Conservation (phyloP, 2,113 vertebrate genomes). For the Microcebus tavaratra region DNA sequence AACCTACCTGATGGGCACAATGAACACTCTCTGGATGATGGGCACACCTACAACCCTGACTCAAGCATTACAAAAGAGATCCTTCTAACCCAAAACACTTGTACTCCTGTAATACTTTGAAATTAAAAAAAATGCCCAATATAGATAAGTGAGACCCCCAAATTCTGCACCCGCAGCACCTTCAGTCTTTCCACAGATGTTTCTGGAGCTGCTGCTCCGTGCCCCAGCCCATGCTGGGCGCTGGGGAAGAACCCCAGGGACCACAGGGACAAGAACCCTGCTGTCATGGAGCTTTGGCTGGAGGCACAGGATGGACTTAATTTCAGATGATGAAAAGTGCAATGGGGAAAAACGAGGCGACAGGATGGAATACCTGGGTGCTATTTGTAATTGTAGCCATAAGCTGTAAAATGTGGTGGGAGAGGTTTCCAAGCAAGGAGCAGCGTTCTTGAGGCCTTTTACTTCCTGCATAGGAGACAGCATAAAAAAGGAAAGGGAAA, state of each 20-base stretch:
- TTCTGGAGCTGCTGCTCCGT: neutral
- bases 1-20: too few relatives aligned
- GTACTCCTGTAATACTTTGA: too few relatives aligned
- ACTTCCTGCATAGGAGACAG: neutral
- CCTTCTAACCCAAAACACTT: too few relatives aligned
- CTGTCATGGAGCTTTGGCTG: neutral
- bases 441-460: neutral
- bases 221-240: rapidly evolving
- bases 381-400: too few relatives aligned
- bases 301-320: neutral
- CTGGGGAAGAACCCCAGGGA: neutral
- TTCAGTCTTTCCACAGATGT: rapidly evolving
- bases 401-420: neutral
- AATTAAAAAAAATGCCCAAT: too few relatives aligned
- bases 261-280: neutral
- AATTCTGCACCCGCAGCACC: too few relatives aligned
- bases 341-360: rapidly evolving
- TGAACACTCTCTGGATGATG: too few relatives aligned
- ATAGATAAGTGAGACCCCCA: neutral
- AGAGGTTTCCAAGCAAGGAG: neutral
- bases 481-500: neutral
- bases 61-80: too few relatives aligned
- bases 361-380: neutral
- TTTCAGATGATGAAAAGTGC: neutral
- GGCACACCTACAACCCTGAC: too few relatives aligned